Evolutionary conservation across 2,113 vertebrate species (phyloP).

Genomic region (Lophotis ruficrista): DNA sequence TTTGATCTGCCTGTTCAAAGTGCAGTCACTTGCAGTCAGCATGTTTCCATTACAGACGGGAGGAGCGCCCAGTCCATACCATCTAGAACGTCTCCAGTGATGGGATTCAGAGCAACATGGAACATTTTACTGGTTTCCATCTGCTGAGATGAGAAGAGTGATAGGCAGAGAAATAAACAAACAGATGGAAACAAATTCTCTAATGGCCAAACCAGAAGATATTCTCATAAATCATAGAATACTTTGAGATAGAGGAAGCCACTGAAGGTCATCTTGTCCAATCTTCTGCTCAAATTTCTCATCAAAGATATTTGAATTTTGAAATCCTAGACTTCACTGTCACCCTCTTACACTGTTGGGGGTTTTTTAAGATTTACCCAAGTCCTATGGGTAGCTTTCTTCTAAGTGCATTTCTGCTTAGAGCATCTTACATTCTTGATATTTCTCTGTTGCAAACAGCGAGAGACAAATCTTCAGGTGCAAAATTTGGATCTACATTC

Average conservation of each 20-base stretch:
- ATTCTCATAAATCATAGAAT: background rate
- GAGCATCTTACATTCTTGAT: background rate
- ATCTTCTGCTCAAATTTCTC: background rate
- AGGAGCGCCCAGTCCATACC: rapidly evolving
- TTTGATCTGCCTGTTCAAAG: slow-evolving; percentile 46
- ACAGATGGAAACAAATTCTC: background rate
- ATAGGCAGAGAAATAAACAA: background rate
- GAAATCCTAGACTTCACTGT: background rate
- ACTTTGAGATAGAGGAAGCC: background rate
- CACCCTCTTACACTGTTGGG: background rate
- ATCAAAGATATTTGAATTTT: background rate
- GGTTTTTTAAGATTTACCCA: background rate
- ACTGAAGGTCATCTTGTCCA: background rate
- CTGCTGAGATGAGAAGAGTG: background rate
- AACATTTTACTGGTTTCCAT: background rate
- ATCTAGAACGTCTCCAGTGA: background rate
- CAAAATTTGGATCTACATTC: background rate
- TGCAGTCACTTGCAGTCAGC: background rate
- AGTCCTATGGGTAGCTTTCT: background rate
- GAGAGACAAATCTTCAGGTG: background rate
- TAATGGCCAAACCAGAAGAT: background rate
- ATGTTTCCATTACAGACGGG: background rate
- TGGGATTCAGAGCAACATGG: background rate
- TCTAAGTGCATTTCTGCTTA: background rate
- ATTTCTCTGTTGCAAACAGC: background rate